phyloP scores from a whole-genome alignment of 2,113 vertebrate species.

The Thymallus thymallus region DNA sequence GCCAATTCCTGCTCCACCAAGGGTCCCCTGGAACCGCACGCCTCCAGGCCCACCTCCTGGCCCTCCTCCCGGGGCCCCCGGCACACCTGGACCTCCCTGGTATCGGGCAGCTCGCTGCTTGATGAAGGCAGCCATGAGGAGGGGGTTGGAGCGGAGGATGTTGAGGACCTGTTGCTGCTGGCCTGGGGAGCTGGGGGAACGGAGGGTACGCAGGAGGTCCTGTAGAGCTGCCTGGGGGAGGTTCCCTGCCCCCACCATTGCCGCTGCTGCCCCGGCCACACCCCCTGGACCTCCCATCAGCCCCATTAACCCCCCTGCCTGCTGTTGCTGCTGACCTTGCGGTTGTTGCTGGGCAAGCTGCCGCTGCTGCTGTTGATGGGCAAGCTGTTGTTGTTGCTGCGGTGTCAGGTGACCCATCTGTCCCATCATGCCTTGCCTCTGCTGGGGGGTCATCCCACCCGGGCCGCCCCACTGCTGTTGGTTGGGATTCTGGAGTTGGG shows the following conservation, averaged over 20 bases:
- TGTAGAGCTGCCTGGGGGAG: constrained; percentile 78
- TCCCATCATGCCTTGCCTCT: constrained; percentile 83
- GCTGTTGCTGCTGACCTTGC: constrained; percentile 57
- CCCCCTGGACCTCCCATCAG: constrained; percentile 60
- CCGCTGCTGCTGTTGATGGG: constrained; percentile 61
- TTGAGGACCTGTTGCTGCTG: constrained; percentile 94
- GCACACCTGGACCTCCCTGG: constrained; percentile 72
- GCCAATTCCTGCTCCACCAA: constrained; percentile 52
- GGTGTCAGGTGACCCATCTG: constrained; percentile 78
- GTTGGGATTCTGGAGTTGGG: constrained; percentile 72
- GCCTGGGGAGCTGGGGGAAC: constrained; percentile 74
- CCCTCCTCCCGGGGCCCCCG: constrained; percentile 46
- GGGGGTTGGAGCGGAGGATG: constrained; percentile 96
- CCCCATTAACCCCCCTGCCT: constrained; percentile 71
- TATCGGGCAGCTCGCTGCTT: constrained; percentile 93
- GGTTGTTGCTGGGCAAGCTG: constrained; percentile 44
- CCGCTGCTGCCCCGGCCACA: constrained; percentile 44
- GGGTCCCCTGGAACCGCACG: constrained; percentile 79
- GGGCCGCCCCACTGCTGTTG: constrained; percentile 75
- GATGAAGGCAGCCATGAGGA: constrained; percentile 95
- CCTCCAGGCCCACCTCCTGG: constrained; percentile 63
- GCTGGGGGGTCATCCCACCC: constrained; percentile 67
- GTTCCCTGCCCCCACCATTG: constrained; percentile 69
- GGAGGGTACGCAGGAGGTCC: constrained; percentile 72
- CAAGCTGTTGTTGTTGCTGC: constrained; percentile 76